phyloP scores from a whole-genome alignment of 2,888 invertebrate species.

The Dasysyrphus tricinctus region DNA sequence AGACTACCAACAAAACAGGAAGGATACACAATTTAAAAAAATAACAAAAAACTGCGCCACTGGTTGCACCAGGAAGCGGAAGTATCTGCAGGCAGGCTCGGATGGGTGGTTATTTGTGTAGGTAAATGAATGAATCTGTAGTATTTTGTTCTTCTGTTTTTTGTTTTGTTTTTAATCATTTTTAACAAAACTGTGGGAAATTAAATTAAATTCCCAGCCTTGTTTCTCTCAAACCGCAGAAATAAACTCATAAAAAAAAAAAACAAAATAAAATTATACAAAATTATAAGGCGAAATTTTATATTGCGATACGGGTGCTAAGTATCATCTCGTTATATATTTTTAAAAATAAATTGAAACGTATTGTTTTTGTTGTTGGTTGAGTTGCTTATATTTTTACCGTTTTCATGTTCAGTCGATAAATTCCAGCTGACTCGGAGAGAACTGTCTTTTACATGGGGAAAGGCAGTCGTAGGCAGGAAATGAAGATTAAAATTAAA shows the following conservation, averaged over 20 bases:
- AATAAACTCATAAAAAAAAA: background rate
- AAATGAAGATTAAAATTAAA: slow-evolving; percentile 64
- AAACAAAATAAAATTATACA: background rate
- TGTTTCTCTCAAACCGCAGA: background rate
- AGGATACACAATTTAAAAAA: slow-evolving; percentile 2
- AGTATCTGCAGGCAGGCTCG: slow-evolving; percentile 15
- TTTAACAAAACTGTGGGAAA: slow-evolving; percentile 2
- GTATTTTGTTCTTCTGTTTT: background rate
- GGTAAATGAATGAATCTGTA: background rate
- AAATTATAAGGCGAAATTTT: slow-evolving; percentile 35
- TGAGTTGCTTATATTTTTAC: background rate
- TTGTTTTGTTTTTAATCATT: background rate
- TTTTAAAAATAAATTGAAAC: slow-evolving; percentile 62
- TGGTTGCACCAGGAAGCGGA: slow-evolving; percentile 41
- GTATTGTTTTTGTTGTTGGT: background rate
- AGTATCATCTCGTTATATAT: slow-evolving; percentile 69
- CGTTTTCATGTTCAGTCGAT: slow-evolving; percentile 21
- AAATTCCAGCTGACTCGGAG: slow-evolving; percentile 49
- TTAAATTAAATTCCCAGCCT: slow-evolving; percentile 13
- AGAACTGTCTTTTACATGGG: slow-evolving; percentile 25
- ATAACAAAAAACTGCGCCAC: background rate
- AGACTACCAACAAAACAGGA: slow-evolving; percentile 7
- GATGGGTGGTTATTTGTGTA: slow-evolving; percentile 13
- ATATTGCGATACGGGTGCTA: slow-evolving; percentile 58
- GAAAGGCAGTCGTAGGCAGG: slow-evolving; percentile 14